Base-by-base conservation (phyloP, 2,888 invertebrate genomes). In the Zaprionus obscuricornis region DNA sequence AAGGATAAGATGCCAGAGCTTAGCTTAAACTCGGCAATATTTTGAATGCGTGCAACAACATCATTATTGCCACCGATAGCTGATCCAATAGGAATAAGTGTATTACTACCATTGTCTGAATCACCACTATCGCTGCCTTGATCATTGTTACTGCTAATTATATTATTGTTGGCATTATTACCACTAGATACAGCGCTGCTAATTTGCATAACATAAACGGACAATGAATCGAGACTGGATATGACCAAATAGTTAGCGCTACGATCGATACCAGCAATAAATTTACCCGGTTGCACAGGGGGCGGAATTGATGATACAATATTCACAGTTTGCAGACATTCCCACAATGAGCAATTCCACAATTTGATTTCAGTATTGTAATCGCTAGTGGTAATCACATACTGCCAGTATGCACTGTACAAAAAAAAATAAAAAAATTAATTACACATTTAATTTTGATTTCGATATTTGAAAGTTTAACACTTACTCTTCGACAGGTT, bases 311-410 rank as follows among this genome's bases (percentile, higher is more conserved):
- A 46, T 6, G 86, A 47, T 27, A 70, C 71, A 85, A 97, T 95
- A 20, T 92, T 92, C 26, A 97, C 93, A 0, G 95, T 96, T 89
- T 97, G 98, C n/a, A 98, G 91, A 86, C 98, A 98, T 39, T 93
- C 93, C 99, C 99, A 99, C 0, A 96, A 93, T 87, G 98, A 96
- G 90, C 98, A 98, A 4, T 97, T 96, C 98, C 98, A 98, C 37
- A 95, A 92, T 90, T 98, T 98, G 47, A 98, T 91, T 82, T 96
- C 96, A 0, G 96, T 94, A 91, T 98, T 98, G 88, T 96, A 94
- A 66, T 95, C 94, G 0, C 97, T 95, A 0, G 97, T 97, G 0
- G 98, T 98, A 31, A 98, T 93, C 0, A 96, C 97, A 90, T 95
- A 98, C 90, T 97, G 97, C 98, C 99, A 99, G 90, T 98, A 97